Conservation (phyloP, 2,797 vertebrate species). For the Moxostoma hubbsi region DNA sequence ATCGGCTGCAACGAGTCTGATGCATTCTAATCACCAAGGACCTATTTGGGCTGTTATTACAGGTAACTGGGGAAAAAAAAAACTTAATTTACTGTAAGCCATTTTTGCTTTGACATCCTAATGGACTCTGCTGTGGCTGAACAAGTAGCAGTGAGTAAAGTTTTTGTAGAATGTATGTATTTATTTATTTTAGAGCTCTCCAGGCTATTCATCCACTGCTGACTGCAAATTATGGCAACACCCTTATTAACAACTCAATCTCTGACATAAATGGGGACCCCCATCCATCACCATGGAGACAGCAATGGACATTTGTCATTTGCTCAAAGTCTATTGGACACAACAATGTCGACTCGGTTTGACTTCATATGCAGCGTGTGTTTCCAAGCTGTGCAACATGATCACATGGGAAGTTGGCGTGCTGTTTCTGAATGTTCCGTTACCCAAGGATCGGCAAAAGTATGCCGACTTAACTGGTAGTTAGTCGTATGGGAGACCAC, state of each 20-base stretch:
- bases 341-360: slow-evolving; percentile 30
- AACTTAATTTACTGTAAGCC: too few relatives aligned
- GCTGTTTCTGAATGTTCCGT: too few relatives aligned
- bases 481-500: too few relatives aligned
- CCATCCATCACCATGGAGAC: slow-evolving; percentile 21
- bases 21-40: neutral
- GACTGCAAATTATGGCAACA: neutral
- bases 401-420: too few relatives aligned
- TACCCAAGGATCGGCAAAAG: too few relatives aligned
- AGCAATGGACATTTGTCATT: slow-evolving; percentile 16
- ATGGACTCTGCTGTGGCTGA: too few relatives aligned
- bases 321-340: slow-evolving; percentile 9
- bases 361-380: slow-evolving; percentile 15
- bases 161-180: neutral
- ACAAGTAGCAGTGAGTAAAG: too few relatives aligned
- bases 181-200: neutral
- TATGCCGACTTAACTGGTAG: too few relatives aligned
- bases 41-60: neutral
- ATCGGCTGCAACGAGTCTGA: neutral
- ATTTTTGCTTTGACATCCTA: too few relatives aligned
- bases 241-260: neutral
- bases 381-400: slow-evolving; percentile 9
- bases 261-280: too few relatives aligned
- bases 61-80: neutral
- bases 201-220: neutral